phyloP scores from a whole-genome alignment of 2,113 vertebrate genomes.

The Chitala chitala region DNA sequence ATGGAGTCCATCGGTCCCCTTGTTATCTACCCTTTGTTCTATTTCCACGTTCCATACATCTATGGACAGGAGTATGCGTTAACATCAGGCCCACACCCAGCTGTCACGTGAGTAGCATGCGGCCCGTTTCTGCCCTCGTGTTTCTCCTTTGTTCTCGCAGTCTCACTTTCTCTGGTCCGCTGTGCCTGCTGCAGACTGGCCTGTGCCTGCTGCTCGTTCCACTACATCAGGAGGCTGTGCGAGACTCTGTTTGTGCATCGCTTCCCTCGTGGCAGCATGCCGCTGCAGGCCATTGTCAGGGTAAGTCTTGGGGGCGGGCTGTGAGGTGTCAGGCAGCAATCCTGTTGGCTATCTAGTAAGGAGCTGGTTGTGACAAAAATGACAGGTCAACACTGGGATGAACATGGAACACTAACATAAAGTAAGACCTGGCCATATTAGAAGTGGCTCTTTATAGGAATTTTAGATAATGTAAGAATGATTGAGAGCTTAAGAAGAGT shows the following conservation, averaged over 20 bases:
- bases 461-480: no score
- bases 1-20: constrained; percentile 69
- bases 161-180: neutral
- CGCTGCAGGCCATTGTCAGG: constrained; percentile 66
- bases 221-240: constrained; percentile 72
- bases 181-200: constrained; percentile 59
- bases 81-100: constrained; percentile 61
- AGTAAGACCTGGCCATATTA: no score
- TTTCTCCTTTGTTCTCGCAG: constrained; percentile 27
- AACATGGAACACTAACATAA: no score
- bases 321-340: neutral
- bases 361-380: no score
- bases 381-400: no score
- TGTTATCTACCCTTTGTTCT: constrained; percentile 74
- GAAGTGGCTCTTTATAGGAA: no score
- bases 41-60: constrained; percentile 68
- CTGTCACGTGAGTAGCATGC: constrained; percentile 71
- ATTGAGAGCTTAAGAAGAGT: neutral
- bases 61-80: constrained; percentile 64
- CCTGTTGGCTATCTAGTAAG: neutral
- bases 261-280: constrained; percentile 74
- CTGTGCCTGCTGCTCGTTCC: constrained; percentile 74
- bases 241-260: constrained; percentile 77
- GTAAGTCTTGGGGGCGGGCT: constrained; percentile 51
- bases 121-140: constrained; percentile 5